These are phyloP conservation scores for Syndactyla subalaris DNA, from an alignment of 2,797 vertebrate genomes.

Conservation along the genomic window DNA sequence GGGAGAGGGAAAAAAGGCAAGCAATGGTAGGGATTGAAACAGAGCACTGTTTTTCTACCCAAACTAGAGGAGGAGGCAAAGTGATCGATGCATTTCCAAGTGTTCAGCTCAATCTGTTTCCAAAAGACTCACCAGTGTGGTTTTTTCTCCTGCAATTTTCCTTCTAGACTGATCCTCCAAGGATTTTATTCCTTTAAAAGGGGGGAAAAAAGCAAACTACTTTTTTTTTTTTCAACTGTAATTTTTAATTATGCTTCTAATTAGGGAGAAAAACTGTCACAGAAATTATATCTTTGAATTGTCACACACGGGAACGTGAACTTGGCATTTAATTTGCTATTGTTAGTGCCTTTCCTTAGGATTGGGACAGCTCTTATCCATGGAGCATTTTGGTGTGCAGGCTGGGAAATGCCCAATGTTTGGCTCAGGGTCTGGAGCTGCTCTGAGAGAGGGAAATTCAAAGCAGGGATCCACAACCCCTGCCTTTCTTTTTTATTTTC, in stretches of 20 bases:
- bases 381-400: not conserved
- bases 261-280: not conserved
- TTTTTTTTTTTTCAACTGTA: not conserved
- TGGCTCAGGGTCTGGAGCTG: not conserved
- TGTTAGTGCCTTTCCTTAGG: not conserved
- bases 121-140: not conserved
- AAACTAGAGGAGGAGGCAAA: not conserved
- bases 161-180: not conserved
- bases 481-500: too few species aligned
- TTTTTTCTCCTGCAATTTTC: not conserved
- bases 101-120: not conserved
- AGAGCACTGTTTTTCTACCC: not conserved
- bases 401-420: not conserved
- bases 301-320: not conserved
- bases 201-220: not conserved
- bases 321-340: not conserved
- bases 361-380: not conserved
- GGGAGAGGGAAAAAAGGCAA: not conserved
- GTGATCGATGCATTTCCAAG: not conserved
- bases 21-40: not conserved
- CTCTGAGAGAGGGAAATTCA: not conserved
- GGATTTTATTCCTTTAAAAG: not conserved
- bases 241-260: conserved; percentile 27
- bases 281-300: not conserved
- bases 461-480: not conserved